Evolutionary conservation across 1,140 invertebrate species (phyloP).

Genomic region (Grapholita molesta): DNA sequence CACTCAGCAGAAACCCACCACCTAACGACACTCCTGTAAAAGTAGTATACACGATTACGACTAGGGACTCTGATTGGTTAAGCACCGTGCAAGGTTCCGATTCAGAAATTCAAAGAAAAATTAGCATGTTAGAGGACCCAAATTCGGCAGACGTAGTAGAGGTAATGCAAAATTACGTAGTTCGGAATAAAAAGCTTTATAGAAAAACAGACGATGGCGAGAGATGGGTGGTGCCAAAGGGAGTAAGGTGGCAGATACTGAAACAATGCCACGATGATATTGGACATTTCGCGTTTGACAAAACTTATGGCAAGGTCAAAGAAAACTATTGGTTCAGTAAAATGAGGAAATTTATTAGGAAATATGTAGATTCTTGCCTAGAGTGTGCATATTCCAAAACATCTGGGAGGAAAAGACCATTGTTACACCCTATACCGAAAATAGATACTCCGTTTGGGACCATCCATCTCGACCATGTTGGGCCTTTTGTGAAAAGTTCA

Average conservation of each 20-base stretch:
- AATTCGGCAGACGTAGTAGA: not conserved
- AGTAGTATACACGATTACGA: slow-evolving; percentile 17
- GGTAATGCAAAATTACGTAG: slow-evolving; percentile 21
- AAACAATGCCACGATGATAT: slow-evolving; percentile 31
- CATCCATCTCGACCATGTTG: slow-evolving; percentile 41
- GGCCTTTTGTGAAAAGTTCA: slow-evolving; percentile 30
- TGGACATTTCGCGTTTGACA: slow-evolving; percentile 31
- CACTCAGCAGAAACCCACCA: slow-evolving; percentile 32
- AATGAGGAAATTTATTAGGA: slow-evolving; percentile 30
- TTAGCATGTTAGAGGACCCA: slow-evolving; percentile 23
- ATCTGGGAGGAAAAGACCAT: slow-evolving; percentile 17
- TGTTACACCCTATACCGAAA: slow-evolving; percentile 34
- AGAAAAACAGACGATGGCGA: not conserved
- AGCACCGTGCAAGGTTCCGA: slow-evolving; percentile 26
- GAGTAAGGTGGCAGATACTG: slow-evolving; percentile 24
- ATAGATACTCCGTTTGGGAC: slow-evolving; percentile 37
- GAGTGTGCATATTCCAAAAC: slow-evolving; percentile 30
- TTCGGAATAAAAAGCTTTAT: not conserved
- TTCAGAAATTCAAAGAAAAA: slow-evolving; percentile 18
- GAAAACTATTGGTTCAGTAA: slow-evolving; percentile 35
- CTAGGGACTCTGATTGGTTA: slow-evolving; percentile 28
- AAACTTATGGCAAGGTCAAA: slow-evolving; percentile 28
- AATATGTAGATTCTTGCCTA: slow-evolving; percentile 30
- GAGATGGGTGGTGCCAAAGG: slow-evolving; percentile 28
- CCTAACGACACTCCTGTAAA: not conserved